Conservation (phyloP, 1,140 invertebrate species). For the Eumaeus atala region DNA sequence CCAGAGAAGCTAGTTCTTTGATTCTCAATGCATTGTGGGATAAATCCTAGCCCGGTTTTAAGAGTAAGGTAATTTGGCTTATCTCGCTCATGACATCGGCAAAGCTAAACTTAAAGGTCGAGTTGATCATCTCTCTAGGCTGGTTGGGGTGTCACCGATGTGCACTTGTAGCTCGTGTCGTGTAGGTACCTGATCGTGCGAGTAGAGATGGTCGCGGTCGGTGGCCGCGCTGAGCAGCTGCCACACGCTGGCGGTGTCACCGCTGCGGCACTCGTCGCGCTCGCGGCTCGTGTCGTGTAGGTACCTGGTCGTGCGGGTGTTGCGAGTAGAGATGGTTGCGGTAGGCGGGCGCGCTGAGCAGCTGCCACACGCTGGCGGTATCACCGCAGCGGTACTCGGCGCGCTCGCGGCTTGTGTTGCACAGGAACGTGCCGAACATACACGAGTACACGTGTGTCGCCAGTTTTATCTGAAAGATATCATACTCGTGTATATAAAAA, state of each 20-base stretch:
- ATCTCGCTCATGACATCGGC: no score
- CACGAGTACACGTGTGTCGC: slow-evolving; percentile 96
- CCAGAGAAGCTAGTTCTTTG: no score
- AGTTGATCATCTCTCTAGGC: no score
- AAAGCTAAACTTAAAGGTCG: no score
- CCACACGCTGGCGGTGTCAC: slow-evolving; percentile 85
- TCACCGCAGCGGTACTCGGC: slow-evolving; percentile 79
- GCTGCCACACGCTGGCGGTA: slow-evolving; percentile 91
- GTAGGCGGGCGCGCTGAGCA: slow-evolving; percentile 85
- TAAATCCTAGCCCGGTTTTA: no score
- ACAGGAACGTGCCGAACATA: slow-evolving; percentile 97
- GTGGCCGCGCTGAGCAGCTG: slow-evolving; percentile 84
- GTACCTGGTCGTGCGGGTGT: slow-evolving; percentile 67
- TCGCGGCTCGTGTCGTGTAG: slow-evolving; percentile 37
- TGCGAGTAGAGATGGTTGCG: slow-evolving; percentile 88
- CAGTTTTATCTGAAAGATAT: slow-evolving; percentile 86
- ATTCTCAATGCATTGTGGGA: no score
- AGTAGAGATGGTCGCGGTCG: slow-evolving; percentile 92
- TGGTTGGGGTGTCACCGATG: no score
- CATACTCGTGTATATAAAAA: background rate
- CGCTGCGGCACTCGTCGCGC: slow-evolving; percentile 19
- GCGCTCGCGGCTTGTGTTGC: slow-evolving; percentile 89
- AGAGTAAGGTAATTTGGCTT: no score
- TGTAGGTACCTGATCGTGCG: slow-evolving; percentile 61
- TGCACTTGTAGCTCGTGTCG: no score